These are phyloP conservation scores for Bombus pyrosoma DNA, from an alignment of 1,140 invertebrate species.

Conservation along the genomic window DNA sequence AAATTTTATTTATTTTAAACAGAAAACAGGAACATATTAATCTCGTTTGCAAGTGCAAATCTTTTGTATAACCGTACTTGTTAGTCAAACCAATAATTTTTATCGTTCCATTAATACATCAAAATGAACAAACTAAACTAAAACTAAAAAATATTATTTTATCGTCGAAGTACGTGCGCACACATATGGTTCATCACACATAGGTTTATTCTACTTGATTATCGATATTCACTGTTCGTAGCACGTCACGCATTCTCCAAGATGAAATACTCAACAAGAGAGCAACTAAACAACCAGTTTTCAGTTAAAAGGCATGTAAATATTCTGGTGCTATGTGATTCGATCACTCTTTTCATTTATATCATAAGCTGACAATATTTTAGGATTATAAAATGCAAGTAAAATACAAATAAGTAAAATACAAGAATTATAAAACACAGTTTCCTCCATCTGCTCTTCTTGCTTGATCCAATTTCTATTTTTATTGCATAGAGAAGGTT, in stretches of 20 bases:
- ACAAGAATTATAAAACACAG: not conserved
- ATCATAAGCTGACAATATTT: not conserved
- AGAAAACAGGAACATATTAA: too few relatives aligned
- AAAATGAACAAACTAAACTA: too few relatives aligned
- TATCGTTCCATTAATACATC: too few relatives aligned
- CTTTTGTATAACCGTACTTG: too few relatives aligned
- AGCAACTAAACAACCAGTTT: conserved; percentile 4
- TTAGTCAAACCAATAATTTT: too few relatives aligned
- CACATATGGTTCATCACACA: too few relatives aligned
- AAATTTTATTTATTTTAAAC: too few relatives aligned
- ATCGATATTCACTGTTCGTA: conserved; percentile 6
- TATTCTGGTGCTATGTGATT: not conserved
- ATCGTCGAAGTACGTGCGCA: not conserved
- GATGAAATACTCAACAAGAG: conserved; percentile 7
- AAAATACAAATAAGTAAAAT: too few relatives aligned
- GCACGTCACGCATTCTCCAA: not conserved
- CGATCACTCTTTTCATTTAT: not conserved
- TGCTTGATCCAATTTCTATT: not conserved
- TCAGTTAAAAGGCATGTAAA: not conserved
- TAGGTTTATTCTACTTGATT: not conserved
- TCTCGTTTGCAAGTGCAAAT: too few relatives aligned
- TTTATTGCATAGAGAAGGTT: not conserved
- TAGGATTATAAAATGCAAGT: not conserved
- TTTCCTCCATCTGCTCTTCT: not conserved
- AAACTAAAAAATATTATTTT: not conserved